These are phyloP conservation scores for Enteromius thamalakanensis DNA, from an alignment of 2,797 vertebrate genomes.

Conservation along the genomic window DNA sequence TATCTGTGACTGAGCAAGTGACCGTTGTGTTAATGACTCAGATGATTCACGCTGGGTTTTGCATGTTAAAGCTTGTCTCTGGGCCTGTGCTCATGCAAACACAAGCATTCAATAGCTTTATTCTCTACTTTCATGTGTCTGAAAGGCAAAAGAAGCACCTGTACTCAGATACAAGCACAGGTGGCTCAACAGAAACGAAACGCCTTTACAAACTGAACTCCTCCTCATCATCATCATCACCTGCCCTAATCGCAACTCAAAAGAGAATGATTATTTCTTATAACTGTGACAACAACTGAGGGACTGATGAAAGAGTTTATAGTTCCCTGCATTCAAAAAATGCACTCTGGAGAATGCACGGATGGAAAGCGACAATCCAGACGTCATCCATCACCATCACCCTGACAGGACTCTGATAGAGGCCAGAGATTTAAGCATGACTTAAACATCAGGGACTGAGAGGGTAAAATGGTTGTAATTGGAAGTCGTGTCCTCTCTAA, in stretches of 20 bases:
- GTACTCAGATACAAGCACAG: not conserved
- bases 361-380: conserved; percentile 17
- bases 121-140: conserved; percentile 3
- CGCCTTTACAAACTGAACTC: not conserved
- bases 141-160: conserved; percentile 25
- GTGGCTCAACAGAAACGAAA: not conserved
- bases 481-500: conserved; percentile 53
- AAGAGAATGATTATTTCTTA: not conserved
- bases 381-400: conserved; percentile 47
- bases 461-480: conserved; percentile 45
- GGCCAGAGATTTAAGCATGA: conserved; percentile 47
- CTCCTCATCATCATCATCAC: conserved; percentile 18
- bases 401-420: conserved; percentile 39
- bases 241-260: conserved; percentile 1
- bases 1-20: not conserved
- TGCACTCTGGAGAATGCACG: not conserved
- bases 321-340: not conserved
- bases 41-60: not conserved
- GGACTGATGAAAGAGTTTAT: not conserved
- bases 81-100: conserved; percentile 12
- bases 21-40: not conserved
- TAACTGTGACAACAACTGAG: not conserved
- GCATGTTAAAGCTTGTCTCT: conserved; percentile 34
- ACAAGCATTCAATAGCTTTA: conserved; percentile 20
- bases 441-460: conserved; percentile 30